Percentiles rank a stretch among this genome's conserved stretches.
Evolutionary conservation across 2,888 invertebrate genomes (phyloP).

Genomic region (Spodoptera littoralis): DNA sequence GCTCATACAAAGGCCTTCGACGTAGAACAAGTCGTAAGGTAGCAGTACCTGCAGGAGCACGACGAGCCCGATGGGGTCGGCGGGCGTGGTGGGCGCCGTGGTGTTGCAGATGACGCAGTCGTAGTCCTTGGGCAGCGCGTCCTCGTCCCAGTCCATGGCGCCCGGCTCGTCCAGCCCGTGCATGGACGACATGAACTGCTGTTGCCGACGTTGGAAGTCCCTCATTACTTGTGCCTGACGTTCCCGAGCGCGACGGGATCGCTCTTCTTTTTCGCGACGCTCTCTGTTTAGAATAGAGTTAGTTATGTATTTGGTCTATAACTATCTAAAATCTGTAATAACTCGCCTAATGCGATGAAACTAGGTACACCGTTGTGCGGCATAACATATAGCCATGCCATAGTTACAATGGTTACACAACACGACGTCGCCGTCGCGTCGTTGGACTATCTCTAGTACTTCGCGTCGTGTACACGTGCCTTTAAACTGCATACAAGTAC

Average conservation of each 20-base stretch:
- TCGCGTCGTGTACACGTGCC: no score
- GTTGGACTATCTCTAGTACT: no score
- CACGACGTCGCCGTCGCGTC: no score
- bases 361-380: no score
- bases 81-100: slow-evolving; percentile 94
- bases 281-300: slow-evolving; percentile 77
- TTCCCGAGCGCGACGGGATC: slow-evolving; percentile 95
- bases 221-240: slow-evolving; percentile 97
- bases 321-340: no score
- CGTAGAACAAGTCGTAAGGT: no score
- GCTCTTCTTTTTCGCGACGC: slow-evolving; percentile 93
- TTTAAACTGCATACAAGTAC: no score
- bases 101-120: slow-evolving; percentile 99
- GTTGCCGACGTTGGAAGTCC: slow-evolving; percentile 96
- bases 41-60: slow-evolving; percentile 94
- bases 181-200: slow-evolving; percentile 94
- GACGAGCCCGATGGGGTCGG: slow-evolving; percentile 94
- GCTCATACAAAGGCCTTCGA: no score
- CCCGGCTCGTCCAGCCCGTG: slow-evolving; percentile 72
- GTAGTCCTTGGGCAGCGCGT: slow-evolving; percentile 92
- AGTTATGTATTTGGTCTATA: no score
- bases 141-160: slow-evolving; percentile 90
- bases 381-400: no score
- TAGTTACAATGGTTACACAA: no score
- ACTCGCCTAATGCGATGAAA: no score